Base-by-base conservation (phyloP, 2,113 vertebrate genomes). In the Corythaeola cristata region DNA sequence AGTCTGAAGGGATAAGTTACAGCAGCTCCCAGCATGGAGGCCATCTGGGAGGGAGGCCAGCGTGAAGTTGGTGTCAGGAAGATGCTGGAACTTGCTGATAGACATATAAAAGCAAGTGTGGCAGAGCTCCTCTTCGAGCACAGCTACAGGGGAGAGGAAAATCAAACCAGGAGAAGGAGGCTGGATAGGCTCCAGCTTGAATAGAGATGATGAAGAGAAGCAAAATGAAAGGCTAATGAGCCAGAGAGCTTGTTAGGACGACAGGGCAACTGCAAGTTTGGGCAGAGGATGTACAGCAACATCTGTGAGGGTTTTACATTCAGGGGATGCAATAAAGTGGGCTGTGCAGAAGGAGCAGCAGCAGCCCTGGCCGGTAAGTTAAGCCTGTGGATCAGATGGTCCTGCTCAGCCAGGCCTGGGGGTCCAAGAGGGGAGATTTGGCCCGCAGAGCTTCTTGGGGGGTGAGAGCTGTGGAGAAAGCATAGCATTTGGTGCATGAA, bases 181-280 rank as follows among this genome's bases (percentile, higher is more conserved):
- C 81, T 95, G 88, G 66, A 89, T 59, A 68, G 69, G 88, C 85
- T 95, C 66, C 73, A 87, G n/a, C 73, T 88, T 66, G 62, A 72
- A n/a, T 9, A 52, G 33, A 41, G 41, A 59, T 73, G 59, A 56
- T 73, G 47, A 93, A 52, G 67, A 84, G 85, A 69, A 77, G 47
- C 55, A 74, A 84, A 95, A 60, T 41, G 52, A 74, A 75, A 81
- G 64, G 68, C 66, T 94, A 89, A 88, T 59, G 76, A 94, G 69
- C 47, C 69, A 72, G 64, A 71, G 32, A 60, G 32, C 59, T 92
- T 60, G 32, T 63, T 74, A 77, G 79, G 72, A 87, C 67, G 56
- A 59, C 21, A 72, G 35, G 45, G 44, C 52, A 59, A 47, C 41
- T 59, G 63, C 53, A 90, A 5, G 37, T 73, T 77, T 92, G 76